Evolutionary conservation across 2,113 vertebrate genomes (phyloP), one percentile per base, ranked within the genome.

Genomic region (Mohoua ochrocephala): DNA sequence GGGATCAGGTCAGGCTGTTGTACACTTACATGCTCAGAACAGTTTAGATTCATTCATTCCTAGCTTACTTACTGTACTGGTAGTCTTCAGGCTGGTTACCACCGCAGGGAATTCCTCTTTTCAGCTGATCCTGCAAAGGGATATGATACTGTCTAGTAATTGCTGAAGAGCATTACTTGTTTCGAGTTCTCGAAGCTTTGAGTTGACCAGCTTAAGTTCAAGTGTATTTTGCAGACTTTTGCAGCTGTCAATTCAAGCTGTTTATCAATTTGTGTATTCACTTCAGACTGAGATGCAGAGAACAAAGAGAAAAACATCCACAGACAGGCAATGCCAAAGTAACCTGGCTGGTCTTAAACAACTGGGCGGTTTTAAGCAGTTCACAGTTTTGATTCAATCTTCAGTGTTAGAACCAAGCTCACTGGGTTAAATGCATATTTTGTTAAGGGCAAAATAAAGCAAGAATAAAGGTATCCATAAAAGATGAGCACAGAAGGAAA

Each of bases 21-120:
- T 4, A 56, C 6, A 42, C 15, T 4, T 53, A 57, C 31, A 59
- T 19, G 21, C 28, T 76, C 69, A 87, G 22, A 78, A 50, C 7
- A 84, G n/a, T 50, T 70, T 15, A 35, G 15, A 39, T 50, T 68
- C 53, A 57, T 5, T 73, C 28, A 53, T 30, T 78, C 6, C n/a
- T 35, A 50, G 54, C 6, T 75, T 88, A 98, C 98, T 98, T 98
- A 99, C 99, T 98, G 75, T 99, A 99, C 41, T 99, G 98, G 93
- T 99, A 98, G 50, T 97, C 96, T 91, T 95, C 95, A 35, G 97
- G 96, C 73, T 98, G 97, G 86, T 95, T 97, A 49, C 95, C 96
- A 78, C 98, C 96, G 41, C 84, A 98, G 87, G 98, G 98, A 98
- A 99, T 98, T 92, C 98, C 99, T 95, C 84, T 94, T 97, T 98